phyloP scores from a whole-genome alignment of 2,113 vertebrate species.

The Prunella himalayana region DNA sequence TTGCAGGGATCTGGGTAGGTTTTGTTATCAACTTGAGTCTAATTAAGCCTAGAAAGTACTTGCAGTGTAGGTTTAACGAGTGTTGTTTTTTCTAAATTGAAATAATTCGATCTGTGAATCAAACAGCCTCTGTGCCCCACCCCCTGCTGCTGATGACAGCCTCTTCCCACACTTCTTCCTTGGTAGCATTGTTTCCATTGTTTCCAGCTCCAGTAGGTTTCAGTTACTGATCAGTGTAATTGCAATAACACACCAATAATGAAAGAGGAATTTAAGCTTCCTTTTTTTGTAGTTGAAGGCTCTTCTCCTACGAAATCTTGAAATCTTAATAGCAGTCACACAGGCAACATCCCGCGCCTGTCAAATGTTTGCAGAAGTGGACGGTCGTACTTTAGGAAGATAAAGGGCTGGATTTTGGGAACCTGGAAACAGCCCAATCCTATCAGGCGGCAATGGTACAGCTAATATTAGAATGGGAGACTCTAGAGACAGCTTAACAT shows the following conservation, averaged over 20 bases:
- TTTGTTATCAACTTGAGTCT: not conserved
- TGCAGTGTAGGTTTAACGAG: not conserved
- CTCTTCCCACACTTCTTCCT: constrained; percentile 38
- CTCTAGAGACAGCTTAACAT: constrained; percentile 3
- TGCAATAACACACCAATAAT: constrained; percentile 46
- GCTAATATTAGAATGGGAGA: constrained; percentile 10
- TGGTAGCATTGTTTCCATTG: constrained; percentile 18
- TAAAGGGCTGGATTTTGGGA: constrained; percentile 2
- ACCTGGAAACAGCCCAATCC: not conserved
- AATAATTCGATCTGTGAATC: constrained; percentile 36
- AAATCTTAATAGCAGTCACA: constrained; percentile 3
- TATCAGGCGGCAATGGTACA: not conserved
- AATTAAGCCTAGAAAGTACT: not conserved
- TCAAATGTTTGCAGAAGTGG: not conserved
- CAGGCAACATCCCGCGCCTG: not conserved
- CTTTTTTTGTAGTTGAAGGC: constrained; percentile 31
- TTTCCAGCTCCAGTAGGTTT: constrained; percentile 40
- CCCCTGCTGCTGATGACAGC: constrained; percentile 36
- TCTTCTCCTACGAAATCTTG: not conserved
- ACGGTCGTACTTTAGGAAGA: not conserved
- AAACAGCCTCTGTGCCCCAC: constrained; percentile 16
- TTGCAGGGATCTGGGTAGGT: not conserved
- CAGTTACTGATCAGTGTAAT: constrained; percentile 37
- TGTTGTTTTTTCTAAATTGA: not conserved
- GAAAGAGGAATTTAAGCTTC: constrained; percentile 39